Percentiles rank a stretch among this genome's conserved stretches.
Conservation (phyloP, 2,888 invertebrate genomes). For the Aphidoletes aphidimyza region DNA sequence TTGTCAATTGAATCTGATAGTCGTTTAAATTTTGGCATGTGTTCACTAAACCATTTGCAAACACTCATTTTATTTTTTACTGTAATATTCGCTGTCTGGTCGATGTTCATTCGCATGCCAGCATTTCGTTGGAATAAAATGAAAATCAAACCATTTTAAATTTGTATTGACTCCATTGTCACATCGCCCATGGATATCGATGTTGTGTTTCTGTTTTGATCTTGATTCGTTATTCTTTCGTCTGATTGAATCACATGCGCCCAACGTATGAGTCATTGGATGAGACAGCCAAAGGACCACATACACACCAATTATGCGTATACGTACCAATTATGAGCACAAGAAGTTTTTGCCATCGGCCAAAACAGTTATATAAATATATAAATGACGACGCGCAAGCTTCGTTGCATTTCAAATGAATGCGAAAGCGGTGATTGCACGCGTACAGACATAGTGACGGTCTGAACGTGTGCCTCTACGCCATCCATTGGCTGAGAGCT, state of each 20-base stretch:
- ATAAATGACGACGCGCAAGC: background rate
- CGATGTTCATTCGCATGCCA: background rate
- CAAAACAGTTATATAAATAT: slow-evolving; percentile 36
- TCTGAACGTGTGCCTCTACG: background rate
- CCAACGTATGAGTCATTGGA: background rate
- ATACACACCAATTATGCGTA: too few species aligned
- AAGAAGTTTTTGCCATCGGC: slow-evolving; percentile 23
- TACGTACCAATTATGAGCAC: slow-evolving; percentile 4
- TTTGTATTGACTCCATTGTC: slow-evolving; percentile 31
- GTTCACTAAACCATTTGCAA: background rate
- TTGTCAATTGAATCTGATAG: slow-evolving; percentile 23
- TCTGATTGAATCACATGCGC: background rate
- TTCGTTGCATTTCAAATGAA: background rate
- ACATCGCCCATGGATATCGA: background rate
- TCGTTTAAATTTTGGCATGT: slow-evolving; percentile 11
- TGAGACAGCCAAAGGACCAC: background rate
- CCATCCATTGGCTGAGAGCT: background rate
- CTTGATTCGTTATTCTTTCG: background rate
- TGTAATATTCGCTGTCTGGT: too few species aligned
- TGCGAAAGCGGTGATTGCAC: background rate
- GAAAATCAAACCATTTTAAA: background rate
- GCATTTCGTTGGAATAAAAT: background rate
- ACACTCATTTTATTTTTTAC: too few species aligned
- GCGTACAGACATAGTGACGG: background rate
- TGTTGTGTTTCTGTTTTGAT: slow-evolving; percentile 22